Evolutionary conservation across 2,888 invertebrate species (phyloP).

Genomic region (Thymelicus acteon): DNA sequence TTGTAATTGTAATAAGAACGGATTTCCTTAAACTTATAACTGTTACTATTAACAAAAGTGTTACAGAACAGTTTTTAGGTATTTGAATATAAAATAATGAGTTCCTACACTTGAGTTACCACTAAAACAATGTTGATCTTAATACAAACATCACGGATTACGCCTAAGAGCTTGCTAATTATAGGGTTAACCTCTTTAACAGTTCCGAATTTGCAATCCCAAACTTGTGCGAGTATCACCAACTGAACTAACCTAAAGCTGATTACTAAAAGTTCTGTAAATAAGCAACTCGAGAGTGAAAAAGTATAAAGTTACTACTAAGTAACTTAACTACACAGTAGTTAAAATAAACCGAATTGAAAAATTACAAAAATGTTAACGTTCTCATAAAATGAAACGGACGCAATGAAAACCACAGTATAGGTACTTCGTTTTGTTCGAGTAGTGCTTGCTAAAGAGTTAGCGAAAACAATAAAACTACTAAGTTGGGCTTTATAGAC

Average conservation of each 20-base stretch:
- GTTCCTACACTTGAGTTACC: background rate
- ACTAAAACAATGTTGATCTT: slow-evolving; percentile 59
- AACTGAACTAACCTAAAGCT: slow-evolving; percentile 49
- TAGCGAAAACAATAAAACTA: slow-evolving; percentile 5
- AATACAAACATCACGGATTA: slow-evolving; percentile 70
- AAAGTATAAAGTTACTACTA: background rate
- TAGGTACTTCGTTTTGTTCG: background rate
- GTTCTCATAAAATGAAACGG: background rate
- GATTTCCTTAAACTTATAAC: background rate
- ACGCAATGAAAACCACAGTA: slow-evolving; percentile 1
- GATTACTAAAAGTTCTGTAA: slow-evolving; percentile 1
- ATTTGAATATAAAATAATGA: background rate
- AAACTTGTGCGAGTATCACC: slow-evolving; percentile 59
- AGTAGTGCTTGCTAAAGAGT: slow-evolving; percentile 1
- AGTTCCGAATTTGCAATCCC: slow-evolving; percentile 67
- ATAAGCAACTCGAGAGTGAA: too few species aligned
- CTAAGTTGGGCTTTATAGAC: slow-evolving; percentile 2
- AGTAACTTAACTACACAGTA: background rate
- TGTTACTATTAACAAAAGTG: background rate
- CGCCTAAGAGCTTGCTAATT: slow-evolving; percentile 76
- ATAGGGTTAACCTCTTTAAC: slow-evolving; percentile 72
- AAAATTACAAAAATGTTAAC: slow-evolving; percentile 1
- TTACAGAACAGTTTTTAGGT: background rate
- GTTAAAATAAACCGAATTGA: background rate
- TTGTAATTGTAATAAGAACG: background rate